Base-by-base conservation (phyloP, 1,140 invertebrate genomes). In the Olivierus martensii region DNA sequence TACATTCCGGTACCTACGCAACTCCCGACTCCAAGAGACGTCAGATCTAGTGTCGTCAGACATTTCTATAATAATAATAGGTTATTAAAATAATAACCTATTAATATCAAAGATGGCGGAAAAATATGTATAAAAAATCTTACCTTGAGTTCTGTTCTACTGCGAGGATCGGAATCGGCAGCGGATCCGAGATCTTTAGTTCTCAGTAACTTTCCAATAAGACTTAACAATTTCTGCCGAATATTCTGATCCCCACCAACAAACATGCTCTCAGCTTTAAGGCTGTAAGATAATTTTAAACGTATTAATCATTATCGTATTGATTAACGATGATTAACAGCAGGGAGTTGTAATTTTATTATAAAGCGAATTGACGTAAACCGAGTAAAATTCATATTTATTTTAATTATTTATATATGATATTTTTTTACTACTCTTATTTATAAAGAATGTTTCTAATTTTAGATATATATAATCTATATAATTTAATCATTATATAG, bases 1-100 rank as follows among this genome's bases (percentile, higher is more conserved):
- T 92, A 91, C 87, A 92, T 91, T 54, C 88, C 89, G 17, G 89
- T 92, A 42, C 87, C 88, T 10, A 89, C 87, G 66, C 88, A 92
- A 44, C 86, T 90, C 42, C 89, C 89, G 36, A 92, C 86, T n/a
- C 87, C 65, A 58, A 92, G 73, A 7, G 87, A 91, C 45, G 84
- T 88, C 62, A 92, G 71, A 72, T 93, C 87, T 65, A 87, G 65
- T 22, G 87, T 90, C 46, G 86, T 87, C 59, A 93, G 76, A 69
- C 87, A 90, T 81, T 87, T 84, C 86, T 91, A 73, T 45, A 75
- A 72, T 43, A 60, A n/a, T n/a, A n/a, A n/a, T n/a, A n/a, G n/a
- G n/a, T n/a, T n/a, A n/a, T n/a, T n/a, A n/a, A 63, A 53, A 11
- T 49, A 38, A 21, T 50, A 45, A 51, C 54, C 50, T 38, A 11